Base-by-base conservation (phyloP, 2,797 vertebrate genomes). In the Kryptopterus vitreolus region DNA sequence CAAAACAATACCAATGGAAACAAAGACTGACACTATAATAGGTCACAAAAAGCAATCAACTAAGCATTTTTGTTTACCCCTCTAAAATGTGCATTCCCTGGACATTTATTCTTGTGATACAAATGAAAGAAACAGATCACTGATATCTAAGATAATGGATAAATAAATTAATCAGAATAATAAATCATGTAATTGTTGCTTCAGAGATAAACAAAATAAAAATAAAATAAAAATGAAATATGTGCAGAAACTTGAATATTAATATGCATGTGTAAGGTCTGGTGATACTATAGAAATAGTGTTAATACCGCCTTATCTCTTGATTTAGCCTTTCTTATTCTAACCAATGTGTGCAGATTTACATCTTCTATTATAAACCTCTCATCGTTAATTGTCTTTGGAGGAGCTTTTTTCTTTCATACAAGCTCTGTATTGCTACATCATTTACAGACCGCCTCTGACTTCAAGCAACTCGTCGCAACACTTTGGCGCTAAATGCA, bases 401-500 rank as follows among this genome's bases (percentile, higher is more conserved):
- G 81, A 24, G 22, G 35, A 70, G 71, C 55, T 75, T 22, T 65
- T 16, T 69, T n/a, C 33, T 57, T 73, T 80, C 59, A 53, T 43
- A 73, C 66, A 76, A 76, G 74, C 55, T 33, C 53, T 68, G 59
- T 73, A 52, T 71, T 70, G 26, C 46, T 50, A 1, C 48, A 82
- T 74, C 71, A 82, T 84, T 84, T 79, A 79, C 57, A 68, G 63
- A 55, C 61, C 12, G 16, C 48, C 29, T 74, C 31, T 76, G 12
- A 72, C 50, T 70, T 78, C 80, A 84, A 78, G 75, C 78, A 86
- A 79, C 79, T 83, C 43, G 71, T 78, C 48, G 81, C 78, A 82
- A 73, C 70, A 43, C 38, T 43, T 43, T 43, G 38, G 7, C 7
- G 7, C 38, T 43, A 43, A 43, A 43, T 1, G 38, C 38, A 43